phyloP scores from a whole-genome alignment of 2,888 invertebrate genomes.

The Galerucella nymphaeae region DNA sequence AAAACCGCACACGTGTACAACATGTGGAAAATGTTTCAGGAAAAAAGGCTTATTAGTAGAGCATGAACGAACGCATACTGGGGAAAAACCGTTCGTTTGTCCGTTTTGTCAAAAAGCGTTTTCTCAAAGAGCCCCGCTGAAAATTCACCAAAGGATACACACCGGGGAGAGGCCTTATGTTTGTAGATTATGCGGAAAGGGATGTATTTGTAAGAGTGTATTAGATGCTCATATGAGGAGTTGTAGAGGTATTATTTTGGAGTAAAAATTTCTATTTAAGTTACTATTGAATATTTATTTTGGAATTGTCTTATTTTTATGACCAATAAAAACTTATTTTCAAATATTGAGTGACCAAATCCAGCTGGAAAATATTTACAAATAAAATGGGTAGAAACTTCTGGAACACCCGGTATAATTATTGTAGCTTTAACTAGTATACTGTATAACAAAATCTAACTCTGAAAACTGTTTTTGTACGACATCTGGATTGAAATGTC shows the following conservation, averaged over 20 bases:
- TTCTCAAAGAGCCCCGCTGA: constrained; percentile 59
- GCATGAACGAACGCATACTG: constrained; percentile 59
- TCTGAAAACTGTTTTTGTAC: too few species aligned
- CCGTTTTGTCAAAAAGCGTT: constrained; percentile 68
- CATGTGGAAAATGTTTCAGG: constrained; percentile 68
- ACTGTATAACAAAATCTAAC: too few species aligned
- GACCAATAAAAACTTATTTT: too few species aligned
- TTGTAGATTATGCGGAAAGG: constrained; percentile 51
- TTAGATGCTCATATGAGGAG: constrained; percentile 49
- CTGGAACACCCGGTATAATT: too few species aligned
- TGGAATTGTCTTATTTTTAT: too few species aligned
- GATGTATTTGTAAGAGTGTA: constrained; percentile 51
- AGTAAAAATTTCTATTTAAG: constrained; percentile 8
- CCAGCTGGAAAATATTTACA: too few species aligned
- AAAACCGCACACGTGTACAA: constrained; percentile 54
- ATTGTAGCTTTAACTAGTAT: too few species aligned
- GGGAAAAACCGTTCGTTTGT: constrained; percentile 59
- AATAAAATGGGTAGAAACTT: too few species aligned
- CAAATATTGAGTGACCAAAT: too few species aligned
- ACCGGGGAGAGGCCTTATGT: constrained; percentile 58
- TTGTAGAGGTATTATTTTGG: constrained; percentile 47
- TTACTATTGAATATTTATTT: too few species aligned
- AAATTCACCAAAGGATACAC: constrained; percentile 57
- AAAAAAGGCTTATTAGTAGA: constrained; percentile 54
- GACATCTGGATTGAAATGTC: too few species aligned